phyloP scores from a whole-genome alignment of 2,797 vertebrate genomes.

The Anableps anableps region DNA sequence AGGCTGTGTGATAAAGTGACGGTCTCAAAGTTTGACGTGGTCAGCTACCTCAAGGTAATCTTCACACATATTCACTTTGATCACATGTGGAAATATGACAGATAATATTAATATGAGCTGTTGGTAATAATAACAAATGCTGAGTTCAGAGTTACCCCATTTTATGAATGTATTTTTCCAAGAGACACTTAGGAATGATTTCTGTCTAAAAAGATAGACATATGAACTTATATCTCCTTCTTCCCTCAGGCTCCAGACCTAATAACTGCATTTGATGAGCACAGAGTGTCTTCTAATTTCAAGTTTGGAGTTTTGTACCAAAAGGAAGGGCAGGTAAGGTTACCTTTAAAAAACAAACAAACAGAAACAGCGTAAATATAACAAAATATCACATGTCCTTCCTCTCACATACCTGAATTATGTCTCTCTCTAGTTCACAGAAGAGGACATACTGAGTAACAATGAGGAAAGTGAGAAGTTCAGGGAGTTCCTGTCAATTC shows the following conservation, averaged over 20 bases:
- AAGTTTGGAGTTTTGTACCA: conserved; percentile 86
- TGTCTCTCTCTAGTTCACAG: conserved; percentile 75
- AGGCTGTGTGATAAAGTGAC: conserved; percentile 82
- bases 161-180: not conserved
- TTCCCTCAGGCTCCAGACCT: conserved; percentile 80
- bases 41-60: conserved; percentile 83
- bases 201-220: not conserved
- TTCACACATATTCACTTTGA: not conserved
- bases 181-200: not conserved
- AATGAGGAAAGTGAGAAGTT: conserved; percentile 81
- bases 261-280: conserved; percentile 84
- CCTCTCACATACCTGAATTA: conserved; percentile 21
- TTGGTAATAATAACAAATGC: not conserved
- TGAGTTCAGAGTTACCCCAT: not conserved
- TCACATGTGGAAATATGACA: not conserved
- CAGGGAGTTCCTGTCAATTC: conserved; percentile 80
- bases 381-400: not conserved
- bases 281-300: conserved; percentile 83
- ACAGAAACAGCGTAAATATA: conserved; percentile 8
- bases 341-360: not conserved
- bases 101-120: not conserved
- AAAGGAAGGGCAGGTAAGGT: conserved; percentile 79
- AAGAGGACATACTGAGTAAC: conserved; percentile 84
- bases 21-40: conserved; percentile 79
- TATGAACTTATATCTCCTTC: not conserved